These are phyloP conservation scores for Callitettix versicolor DNA, from an alignment of 1,140 invertebrate species.

Conservation along the genomic window DNA sequence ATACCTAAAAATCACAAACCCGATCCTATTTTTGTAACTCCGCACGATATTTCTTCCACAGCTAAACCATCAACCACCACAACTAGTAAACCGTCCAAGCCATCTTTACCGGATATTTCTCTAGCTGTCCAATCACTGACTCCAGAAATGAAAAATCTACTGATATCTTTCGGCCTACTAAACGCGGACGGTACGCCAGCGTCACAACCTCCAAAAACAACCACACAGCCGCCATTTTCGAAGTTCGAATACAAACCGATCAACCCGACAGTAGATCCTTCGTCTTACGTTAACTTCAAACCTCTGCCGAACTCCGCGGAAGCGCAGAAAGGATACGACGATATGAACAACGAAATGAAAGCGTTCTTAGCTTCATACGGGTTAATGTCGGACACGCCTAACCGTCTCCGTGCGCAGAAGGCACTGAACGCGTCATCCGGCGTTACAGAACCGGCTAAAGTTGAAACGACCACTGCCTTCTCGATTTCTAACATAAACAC, in stretches of 20 bases:
- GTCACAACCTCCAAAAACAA: conserved; percentile 21
- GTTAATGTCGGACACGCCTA: conserved; percentile 29
- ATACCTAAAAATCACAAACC: conserved; percentile 6
- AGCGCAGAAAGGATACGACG: conserved; percentile 21
- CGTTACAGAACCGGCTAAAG: neutral
- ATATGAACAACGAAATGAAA: conserved; percentile 39
- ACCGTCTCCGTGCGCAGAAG: conserved; percentile 9
- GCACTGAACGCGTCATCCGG: conserved; percentile 5
- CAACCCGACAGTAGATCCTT: conserved; percentile 28
- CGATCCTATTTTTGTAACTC: neutral
- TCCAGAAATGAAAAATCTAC: conserved; percentile 34
- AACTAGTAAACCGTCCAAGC: conserved; percentile 13
- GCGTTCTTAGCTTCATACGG: conserved; percentile 44
- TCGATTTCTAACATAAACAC: conserved; percentile 24
- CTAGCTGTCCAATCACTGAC: conserved; percentile 33
- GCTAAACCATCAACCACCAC: conserved; percentile 1
- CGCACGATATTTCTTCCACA: neutral
- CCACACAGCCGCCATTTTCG: conserved; percentile 18
- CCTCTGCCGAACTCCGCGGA: conserved; percentile 38
- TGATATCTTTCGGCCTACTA: conserved; percentile 34
- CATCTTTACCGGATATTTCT: conserved; percentile 26
- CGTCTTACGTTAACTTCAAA: conserved; percentile 45
- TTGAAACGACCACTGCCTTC: neutral
- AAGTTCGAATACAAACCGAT: conserved; percentile 19
- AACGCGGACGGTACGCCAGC: conserved; percentile 12